These are phyloP conservation scores for Dicerorhinus sumatrensis DNA, from an alignment of 2,113 vertebrate genomes.

Conservation along the genomic window DNA sequence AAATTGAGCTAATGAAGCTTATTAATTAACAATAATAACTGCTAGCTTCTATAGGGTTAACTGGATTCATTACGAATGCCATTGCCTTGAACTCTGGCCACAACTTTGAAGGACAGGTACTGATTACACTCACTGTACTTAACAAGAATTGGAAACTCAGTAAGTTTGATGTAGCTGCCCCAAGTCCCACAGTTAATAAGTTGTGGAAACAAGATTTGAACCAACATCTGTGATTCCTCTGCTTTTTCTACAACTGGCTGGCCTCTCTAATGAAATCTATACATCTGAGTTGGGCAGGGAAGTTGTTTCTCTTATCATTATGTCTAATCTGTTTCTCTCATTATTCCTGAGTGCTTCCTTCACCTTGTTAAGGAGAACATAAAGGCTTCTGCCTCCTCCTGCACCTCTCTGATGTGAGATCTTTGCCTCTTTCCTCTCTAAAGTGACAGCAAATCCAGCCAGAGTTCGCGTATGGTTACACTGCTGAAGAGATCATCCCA, in stretches of 20 bases:
- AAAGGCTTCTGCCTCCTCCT: neutral
- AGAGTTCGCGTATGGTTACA: neutral
- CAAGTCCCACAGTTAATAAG: neutral
- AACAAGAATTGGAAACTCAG: neutral
- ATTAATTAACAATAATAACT: neutral
- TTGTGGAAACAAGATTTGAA: neutral
- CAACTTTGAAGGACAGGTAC: fast-evolving
- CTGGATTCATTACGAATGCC: fast-evolving
- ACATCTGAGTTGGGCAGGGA: neutral
- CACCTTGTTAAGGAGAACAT: neutral
- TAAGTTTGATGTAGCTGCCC: neutral
- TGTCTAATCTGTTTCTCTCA: neutral
- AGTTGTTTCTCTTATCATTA: neutral
- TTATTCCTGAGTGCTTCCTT: neutral
- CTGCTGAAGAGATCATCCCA: neutral
- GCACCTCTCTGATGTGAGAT: neutral
- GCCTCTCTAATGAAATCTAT: neutral
- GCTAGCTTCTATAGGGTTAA: neutral
- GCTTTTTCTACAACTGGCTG: neutral
- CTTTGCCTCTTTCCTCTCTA: neutral
- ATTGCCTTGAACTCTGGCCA: neutral
- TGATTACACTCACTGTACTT: neutral
- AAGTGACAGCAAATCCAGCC: neutral
- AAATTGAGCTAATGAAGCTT: neutral
- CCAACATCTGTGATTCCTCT: neutral